Percentiles rank a stretch among this genome's conserved stretches.
phyloP scores from a whole-genome alignment of 1,140 invertebrate genomes.

The Drosophila sechellia region DNA sequence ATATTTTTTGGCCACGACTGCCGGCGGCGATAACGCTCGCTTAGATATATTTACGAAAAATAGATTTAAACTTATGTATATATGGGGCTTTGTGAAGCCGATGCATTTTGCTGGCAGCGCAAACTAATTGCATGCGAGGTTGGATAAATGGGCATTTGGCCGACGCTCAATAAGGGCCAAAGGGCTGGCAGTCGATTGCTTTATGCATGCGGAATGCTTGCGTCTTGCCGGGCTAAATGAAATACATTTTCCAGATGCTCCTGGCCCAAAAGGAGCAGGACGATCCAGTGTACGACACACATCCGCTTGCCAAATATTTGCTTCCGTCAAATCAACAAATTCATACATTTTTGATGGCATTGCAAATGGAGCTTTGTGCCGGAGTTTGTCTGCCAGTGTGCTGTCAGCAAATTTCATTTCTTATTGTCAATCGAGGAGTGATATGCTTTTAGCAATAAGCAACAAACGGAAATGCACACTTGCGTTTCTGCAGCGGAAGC shows the following conservation, averaged over 20 bases:
- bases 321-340: slow-evolving; percentile 78
- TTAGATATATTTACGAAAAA: slow-evolving; percentile 3
- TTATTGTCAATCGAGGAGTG: slow-evolving; percentile 67
- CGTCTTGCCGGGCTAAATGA: slow-evolving; percentile 23
- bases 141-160: slow-evolving; percentile 23
- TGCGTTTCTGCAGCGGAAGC: slow-evolving; percentile 55
- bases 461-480: slow-evolving; percentile 63
- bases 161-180: slow-evolving; percentile 24
- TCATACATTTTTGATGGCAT: slow-evolving; percentile 73
- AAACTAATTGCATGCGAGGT: slow-evolving; percentile 52
- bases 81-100: background rate
- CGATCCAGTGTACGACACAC: slow-evolving; percentile 33
- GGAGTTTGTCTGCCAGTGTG: slow-evolving; percentile 23
- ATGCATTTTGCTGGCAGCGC: slow-evolving; percentile 27
- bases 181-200: slow-evolving; percentile 28
- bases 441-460: slow-evolving; percentile 61
- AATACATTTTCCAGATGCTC: slow-evolving; percentile 37
- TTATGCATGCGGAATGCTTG: slow-evolving; percentile 41
- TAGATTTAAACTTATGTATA: background rate
- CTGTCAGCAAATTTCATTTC: slow-evolving; percentile 60
- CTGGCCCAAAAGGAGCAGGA: slow-evolving; percentile 20
- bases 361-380: slow-evolving; percentile 56
- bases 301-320: slow-evolving; percentile 71
- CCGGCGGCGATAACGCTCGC: slow-evolving; percentile 28
- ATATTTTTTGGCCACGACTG: slow-evolving; percentile 22